Evolutionary conservation across 1,140 invertebrate species (phyloP), one percentile per base, ranked within the genome.

Genomic region (Ptiloglossa arizonensis): DNA sequence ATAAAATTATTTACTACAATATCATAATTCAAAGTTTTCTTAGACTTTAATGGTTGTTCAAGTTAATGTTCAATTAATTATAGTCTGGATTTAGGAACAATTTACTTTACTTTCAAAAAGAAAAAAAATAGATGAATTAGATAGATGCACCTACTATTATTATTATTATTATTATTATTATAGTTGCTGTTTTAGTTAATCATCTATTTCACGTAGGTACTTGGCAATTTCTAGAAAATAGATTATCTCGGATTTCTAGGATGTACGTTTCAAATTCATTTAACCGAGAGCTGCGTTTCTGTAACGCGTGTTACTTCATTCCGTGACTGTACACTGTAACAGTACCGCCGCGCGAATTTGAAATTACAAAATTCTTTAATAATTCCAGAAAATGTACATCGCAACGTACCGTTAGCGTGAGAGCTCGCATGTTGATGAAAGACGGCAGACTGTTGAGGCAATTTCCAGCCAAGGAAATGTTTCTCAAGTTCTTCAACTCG

Each of bases 381-480:
- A 67, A 48, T 44, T 62, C 6, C 48, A 27, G 13, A 22, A 75
- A 38, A 74, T 41, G 52, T 22, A n/a, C n/a, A 66, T 46, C 52
- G 29, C 44, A 35, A 90, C 89, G 79, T 87, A 92, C 91, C 56
- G 87, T 87, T 54, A 91, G 54, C 57, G 89, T 69, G 68, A 94
- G 90, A 48, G 93, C 91, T 83, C 93, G 90, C 94, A 94, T 94
- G 67, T 93, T 93, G 80, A 89, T 87, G 52, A 93, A 91, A 81
- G 91, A 92, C 60, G 94, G 94, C 48, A 94, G 89, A 59, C 87
- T 67, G 6, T 89, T 86, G 41, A 95, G 88, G 68, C 89, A 90
- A 91, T 96, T 96, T 83, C 94, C 93, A n/a, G 93, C 93, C n/a
- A 94, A 93, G 44, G 94, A 94, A 64, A 96, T 91, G 44, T 91